Base-by-base conservation (phyloP, 2,113 vertebrate genomes). In the Bubo bubo region DNA sequence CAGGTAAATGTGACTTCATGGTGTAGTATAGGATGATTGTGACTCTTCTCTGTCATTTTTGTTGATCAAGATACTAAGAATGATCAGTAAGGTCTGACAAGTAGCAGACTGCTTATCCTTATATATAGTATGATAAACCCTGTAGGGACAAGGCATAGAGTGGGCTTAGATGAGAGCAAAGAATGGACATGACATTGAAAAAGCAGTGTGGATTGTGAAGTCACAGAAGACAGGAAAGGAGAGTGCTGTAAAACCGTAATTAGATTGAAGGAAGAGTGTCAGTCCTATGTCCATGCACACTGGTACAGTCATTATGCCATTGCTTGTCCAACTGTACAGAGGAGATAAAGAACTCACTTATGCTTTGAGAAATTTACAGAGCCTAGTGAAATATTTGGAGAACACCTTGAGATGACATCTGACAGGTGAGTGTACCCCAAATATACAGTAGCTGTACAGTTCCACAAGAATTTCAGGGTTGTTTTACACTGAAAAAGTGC, bases 11-110 rank as follows among this genome's bases (percentile, higher is more conserved):
- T 12, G n/a, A 50, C 30, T 72, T 86, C 10, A 8, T 50, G 22
- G 16, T 55, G 39, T 26, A 28, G 5, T 41, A 23, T 4, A 32
- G 22, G 12, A 23, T 56, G 41, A 34, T 26, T 56, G 24, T 64
- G 47, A 47, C n/a, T 43, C 47, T 59, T 35, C 4, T 55, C 19
- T 27, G 41, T 26, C 18, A 8, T 39, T 74, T 79, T 45, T 62
- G 19, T 74, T 66, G 21, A 49, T 11, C 24, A 7, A 82, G 37
- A 55, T 1, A 2, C 14, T 80, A 71, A 60, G 14, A 70, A 32
- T 22, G 6, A 37, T 47, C 0, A 0, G 41, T n/a, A 81, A 77
- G 22, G 26, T 77, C 45, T 73, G n/a, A 55, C 10, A 72, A n/a
- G 52, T 6, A 86, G 16, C 4, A 58, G 50, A 68, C 12, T 30